phyloP scores from a whole-genome alignment of 1,140 invertebrate species.

The Lordiphosa mommai region DNA sequence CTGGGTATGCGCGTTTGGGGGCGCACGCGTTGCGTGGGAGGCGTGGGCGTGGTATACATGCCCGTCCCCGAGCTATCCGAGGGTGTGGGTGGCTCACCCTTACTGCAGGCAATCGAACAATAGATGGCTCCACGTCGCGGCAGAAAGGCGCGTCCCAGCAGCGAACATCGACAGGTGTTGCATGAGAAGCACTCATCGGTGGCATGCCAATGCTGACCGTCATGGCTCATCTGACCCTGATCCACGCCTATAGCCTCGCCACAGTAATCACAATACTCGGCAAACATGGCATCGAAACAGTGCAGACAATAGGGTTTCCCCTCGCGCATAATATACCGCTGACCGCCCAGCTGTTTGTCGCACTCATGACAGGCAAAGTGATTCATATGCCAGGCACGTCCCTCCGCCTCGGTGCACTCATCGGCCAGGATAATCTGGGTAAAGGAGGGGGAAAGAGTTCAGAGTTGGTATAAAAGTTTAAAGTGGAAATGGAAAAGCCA shows the following conservation, averaged over 20 bases:
- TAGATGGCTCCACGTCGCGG: slow-evolving; percentile 96
- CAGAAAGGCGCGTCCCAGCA: slow-evolving; percentile 96
- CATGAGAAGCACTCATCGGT: slow-evolving; percentile 97
- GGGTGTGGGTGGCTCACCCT: slow-evolving; percentile 91
- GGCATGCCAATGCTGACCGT: slow-evolving; percentile 99
- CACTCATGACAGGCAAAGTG: slow-evolving; percentile 99
- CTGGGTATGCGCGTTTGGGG: slow-evolving; percentile 66
- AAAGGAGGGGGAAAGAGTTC: background rate
- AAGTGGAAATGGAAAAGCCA: too few species aligned
- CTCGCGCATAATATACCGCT: slow-evolving; percentile 98
- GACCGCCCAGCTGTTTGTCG: slow-evolving; percentile 95
- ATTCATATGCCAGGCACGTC: slow-evolving; percentile 98
- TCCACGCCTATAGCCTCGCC: slow-evolving; percentile 97
- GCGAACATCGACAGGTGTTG: slow-evolving; percentile 92
- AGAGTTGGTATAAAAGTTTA: background rate
- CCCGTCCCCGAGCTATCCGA: slow-evolving; percentile 87
- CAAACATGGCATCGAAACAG: slow-evolving; percentile 97
- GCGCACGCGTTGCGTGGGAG: slow-evolving; percentile 81
- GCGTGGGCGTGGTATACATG: slow-evolving; percentile 75
- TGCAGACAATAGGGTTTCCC: slow-evolving; percentile 95
- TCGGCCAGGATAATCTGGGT: slow-evolving; percentile 96
- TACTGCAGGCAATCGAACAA: slow-evolving; percentile 95
- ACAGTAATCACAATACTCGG: slow-evolving; percentile 98
- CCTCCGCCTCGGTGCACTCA: slow-evolving; percentile 99
- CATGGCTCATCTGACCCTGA: slow-evolving; percentile 98